Evolutionary conservation across 2,888 invertebrate genomes (phyloP).

Genomic region (Pasiphila rectangulata): DNA sequence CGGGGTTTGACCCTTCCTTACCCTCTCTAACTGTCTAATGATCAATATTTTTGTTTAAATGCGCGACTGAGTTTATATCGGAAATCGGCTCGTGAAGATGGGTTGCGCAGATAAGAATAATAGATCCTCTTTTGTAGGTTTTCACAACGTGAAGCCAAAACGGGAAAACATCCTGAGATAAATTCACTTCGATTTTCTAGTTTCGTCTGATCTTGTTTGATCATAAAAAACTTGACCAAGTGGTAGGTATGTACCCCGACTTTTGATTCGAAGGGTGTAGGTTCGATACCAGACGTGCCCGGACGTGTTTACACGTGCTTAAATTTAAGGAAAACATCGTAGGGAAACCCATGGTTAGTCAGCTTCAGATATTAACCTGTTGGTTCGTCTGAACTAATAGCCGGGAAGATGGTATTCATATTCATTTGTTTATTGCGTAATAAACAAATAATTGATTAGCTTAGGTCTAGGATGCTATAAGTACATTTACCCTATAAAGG

Average conservation of each 20-base stretch:
- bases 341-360: no score
- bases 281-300: no score
- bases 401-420: no score
- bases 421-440: no score
- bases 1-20: conserved; percentile 33
- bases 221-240: not conserved
- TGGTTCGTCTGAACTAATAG: no score
- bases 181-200: not conserved
- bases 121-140: not conserved
- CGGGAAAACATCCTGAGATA: not conserved
- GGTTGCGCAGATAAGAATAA: conserved; percentile 4
- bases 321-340: no score
- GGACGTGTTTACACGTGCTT: no score
- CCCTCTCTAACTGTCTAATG: conserved; percentile 20
- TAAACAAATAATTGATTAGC: no score
- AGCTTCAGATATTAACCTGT: no score
- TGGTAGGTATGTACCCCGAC: not conserved
- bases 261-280: no score
- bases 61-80: conserved; percentile 14
- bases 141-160: not conserved
- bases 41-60: conserved; percentile 31
- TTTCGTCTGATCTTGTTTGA: not conserved
- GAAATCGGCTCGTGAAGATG: conserved; percentile 5
- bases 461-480: no score
- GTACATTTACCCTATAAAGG: no score